Evolutionary conservation across 2,113 vertebrate species (phyloP).

Genomic region (Melanerpes formicivorus): DNA sequence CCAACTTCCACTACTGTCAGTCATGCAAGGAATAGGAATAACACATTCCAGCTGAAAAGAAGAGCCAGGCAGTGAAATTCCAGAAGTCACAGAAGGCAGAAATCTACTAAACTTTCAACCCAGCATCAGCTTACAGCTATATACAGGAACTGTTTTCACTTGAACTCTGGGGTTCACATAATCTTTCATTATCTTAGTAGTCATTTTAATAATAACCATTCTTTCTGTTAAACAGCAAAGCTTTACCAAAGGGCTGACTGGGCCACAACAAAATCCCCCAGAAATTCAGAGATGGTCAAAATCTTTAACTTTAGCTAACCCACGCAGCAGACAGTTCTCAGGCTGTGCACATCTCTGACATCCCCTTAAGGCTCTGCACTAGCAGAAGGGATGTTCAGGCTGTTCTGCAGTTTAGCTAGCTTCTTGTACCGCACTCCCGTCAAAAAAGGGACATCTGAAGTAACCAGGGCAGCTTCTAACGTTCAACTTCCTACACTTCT

Average conservation of each 20-base stretch:
- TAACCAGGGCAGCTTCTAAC: background rate
- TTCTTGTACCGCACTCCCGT: background rate
- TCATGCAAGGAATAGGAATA: constrained; percentile 24
- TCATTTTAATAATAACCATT: background rate
- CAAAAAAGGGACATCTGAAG: background rate
- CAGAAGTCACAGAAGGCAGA: constrained; percentile 23
- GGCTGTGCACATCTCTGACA: background rate
- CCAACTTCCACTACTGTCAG: constrained; percentile 24
- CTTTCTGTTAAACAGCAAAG: background rate
- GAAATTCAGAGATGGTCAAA: background rate
- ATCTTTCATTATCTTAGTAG: background rate
- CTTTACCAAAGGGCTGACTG: background rate
- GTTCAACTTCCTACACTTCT: background rate
- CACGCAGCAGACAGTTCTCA: fast-evolving
- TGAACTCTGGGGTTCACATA: background rate
- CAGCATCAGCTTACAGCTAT: background rate
- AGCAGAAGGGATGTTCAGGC: background rate
- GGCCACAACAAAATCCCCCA: background rate
- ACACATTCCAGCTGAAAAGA: constrained; percentile 36
- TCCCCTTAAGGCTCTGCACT: background rate
- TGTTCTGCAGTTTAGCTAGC: background rate
- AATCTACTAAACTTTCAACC: background rate
- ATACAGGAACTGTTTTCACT: background rate
- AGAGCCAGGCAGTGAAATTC: constrained; percentile 36
- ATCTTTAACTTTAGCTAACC: background rate